Evolutionary conservation across 2,113 vertebrate species (phyloP).

Genomic region (Toxostoma redivivum): DNA sequence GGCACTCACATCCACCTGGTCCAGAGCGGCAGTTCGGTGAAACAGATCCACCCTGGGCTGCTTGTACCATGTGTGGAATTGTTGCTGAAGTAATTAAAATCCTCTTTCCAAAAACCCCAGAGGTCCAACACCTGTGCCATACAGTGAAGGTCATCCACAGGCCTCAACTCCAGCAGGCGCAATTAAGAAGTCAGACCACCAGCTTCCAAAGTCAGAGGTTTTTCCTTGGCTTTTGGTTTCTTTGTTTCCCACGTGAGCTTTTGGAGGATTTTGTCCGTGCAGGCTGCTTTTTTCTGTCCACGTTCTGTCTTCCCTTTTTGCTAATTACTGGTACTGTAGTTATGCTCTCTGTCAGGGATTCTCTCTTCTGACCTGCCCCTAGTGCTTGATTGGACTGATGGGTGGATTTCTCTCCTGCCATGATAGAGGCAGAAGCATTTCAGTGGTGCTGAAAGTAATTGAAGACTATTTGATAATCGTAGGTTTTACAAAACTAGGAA

Average conservation of each 20-base stretch:
- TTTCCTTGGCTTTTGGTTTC: neutral
- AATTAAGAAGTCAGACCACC: neutral
- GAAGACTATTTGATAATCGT: neutral
- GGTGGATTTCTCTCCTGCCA: neutral
- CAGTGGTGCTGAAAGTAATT: neutral
- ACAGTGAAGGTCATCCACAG: neutral
- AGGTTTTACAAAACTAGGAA: neutral
- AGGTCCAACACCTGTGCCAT: neutral
- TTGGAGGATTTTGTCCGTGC: neutral
- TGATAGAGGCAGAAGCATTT: neutral
- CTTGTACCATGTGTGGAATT: neutral
- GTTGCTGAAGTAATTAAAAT: neutral
- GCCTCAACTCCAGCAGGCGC: neutral
- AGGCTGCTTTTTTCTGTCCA: neutral
- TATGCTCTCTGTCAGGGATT: neutral
- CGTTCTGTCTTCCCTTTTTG: neutral
- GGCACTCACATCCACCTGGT: neutral
- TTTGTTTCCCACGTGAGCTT: neutral
- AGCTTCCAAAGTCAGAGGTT: neutral
- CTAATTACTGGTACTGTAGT: neutral
- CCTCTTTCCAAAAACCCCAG: neutral
- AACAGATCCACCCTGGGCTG: neutral
- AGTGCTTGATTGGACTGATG: neutral
- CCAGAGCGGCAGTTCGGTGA: accelerated
- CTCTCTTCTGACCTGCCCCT: neutral